Percentiles rank a stretch among this genome's conserved stretches.
Conservation (phyloP, 2,113 vertebrate species). For the Elachura formosa region DNA sequence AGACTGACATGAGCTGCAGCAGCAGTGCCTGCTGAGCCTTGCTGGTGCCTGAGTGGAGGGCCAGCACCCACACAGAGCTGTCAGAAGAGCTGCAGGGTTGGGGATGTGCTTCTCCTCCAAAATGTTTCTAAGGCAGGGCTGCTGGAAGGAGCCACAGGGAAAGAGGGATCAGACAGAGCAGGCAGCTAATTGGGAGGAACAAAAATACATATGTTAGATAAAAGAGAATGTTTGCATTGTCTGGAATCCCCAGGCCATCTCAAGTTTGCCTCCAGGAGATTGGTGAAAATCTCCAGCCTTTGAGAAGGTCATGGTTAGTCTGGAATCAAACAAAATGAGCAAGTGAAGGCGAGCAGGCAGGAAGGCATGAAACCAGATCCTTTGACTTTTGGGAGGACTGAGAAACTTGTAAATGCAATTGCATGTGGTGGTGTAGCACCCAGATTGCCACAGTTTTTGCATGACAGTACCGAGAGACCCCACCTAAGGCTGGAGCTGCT, state of each 20-base stretch:
- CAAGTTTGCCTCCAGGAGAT: conserved; percentile 11
- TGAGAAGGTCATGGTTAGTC: conserved; percentile 48
- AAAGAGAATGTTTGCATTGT: conserved; percentile 43
- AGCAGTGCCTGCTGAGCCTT: background rate
- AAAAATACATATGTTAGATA: conserved; percentile 20
- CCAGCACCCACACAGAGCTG: background rate
- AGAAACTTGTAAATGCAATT: conserved; percentile 24
- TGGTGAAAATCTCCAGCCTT: conserved; percentile 31
- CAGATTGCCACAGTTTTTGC: conserved; percentile 45
- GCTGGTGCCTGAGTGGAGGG: background rate
- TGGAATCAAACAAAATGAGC: background rate
- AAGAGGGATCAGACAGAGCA: conserved; percentile 28
- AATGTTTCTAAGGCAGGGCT: background rate
- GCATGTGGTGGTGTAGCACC: background rate
- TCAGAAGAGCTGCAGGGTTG: background rate
- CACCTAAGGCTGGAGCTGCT: conserved; percentile 49
- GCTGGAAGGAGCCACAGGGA: background rate
- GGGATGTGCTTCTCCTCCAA: background rate
- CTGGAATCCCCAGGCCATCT: conserved; percentile 19
- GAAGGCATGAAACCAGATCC: conserved; percentile 18
- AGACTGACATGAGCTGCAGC: background rate
- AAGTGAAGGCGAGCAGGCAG: background rate
- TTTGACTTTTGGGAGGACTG: conserved; percentile 14
- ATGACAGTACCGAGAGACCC: conserved; percentile 5
- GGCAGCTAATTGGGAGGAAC: conserved; percentile 31